These are phyloP conservation scores for Hipposideros armiger DNA, from an alignment of 2,113 vertebrate genomes.

Conservation along the genomic window DNA sequence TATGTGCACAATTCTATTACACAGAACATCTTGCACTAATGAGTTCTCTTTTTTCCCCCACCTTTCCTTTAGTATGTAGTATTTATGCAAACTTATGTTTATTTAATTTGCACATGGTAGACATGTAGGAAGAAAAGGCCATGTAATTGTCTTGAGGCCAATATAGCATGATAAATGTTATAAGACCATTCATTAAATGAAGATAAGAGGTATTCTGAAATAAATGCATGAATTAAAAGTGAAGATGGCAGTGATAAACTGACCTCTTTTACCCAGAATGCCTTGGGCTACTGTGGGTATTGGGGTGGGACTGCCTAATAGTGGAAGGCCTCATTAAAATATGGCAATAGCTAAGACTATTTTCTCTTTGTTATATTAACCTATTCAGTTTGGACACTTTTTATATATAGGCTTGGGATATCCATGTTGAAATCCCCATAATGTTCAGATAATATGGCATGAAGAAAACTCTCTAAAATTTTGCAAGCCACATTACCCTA, in stretches of 20 bases:
- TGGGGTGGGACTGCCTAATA: neutral
- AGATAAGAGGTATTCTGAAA: neutral
- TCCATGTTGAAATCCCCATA: neutral
- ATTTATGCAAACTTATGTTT: neutral
- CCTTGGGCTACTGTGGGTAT: neutral
- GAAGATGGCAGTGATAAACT: neutral
- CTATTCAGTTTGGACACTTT: neutral
- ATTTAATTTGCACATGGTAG: neutral
- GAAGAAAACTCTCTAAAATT: neutral
- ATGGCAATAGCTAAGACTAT: neutral
- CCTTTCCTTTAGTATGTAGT: neutral
- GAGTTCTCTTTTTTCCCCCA: neutral
- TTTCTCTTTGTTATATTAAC: neutral
- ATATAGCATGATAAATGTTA: neutral
- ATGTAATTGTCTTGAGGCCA: neutral
- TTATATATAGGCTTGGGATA: neutral
- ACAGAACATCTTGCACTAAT: neutral
- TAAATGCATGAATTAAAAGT: neutral
- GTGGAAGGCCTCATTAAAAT: neutral
- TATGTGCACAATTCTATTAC: neutral
- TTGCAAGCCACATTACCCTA: neutral
- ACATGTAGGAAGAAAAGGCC: neutral
- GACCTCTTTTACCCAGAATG: neutral
- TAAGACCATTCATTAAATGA: neutral
- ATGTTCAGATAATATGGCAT: neutral